Conservation (phyloP, 1,140 invertebrate genomes). For the Lepidostoma basale region DNA sequence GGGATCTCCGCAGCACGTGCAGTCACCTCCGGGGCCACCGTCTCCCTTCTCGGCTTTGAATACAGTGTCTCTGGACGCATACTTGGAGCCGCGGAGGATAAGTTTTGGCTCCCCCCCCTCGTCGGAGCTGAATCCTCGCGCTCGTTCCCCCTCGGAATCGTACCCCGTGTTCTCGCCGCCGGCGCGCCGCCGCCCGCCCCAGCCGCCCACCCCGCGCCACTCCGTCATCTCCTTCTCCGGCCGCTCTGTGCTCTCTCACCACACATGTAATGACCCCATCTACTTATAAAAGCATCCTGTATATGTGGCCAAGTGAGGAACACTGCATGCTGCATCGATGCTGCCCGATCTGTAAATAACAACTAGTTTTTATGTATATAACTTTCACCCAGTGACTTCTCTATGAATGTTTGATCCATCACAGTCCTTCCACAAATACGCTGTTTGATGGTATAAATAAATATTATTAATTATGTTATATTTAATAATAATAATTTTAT, state of each 20-base stretch:
- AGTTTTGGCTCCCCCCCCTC: conserved; percentile 78
- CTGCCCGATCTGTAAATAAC: not conserved
- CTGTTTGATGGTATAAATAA: too few relatives aligned
- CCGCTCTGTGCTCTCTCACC: conserved; percentile 74
- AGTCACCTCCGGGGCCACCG: conserved; percentile 62
- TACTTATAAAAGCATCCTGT: conserved; percentile 12
- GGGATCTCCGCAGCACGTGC: conserved; percentile 45
- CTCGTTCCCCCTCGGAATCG: conserved; percentile 70
- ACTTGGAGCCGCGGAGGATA: conserved; percentile 79
- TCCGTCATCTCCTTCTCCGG: conserved; percentile 75
- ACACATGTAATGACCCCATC: conserved; percentile 72
- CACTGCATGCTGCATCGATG: too few relatives aligned
- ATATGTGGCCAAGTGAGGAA: conserved; percentile 16
- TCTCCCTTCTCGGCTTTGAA: conserved; percentile 84
- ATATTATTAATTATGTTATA: too few relatives aligned
- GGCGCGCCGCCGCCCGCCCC: conserved; percentile 60
- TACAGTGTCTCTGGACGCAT: conserved; percentile 83
- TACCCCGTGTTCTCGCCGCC: conserved; percentile 85
- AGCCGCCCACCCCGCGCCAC: conserved; percentile 62
- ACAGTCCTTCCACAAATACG: too few relatives aligned
- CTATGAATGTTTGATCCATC: too few relatives aligned
- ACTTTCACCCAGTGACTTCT: too few relatives aligned
- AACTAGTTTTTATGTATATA: not conserved
- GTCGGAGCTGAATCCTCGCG: conserved; percentile 70
- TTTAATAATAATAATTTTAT: too few relatives aligned